These are phyloP conservation scores for Boleophthalmus pectinirostris DNA, from an alignment of 2,113 vertebrate species.

Conservation along the genomic window DNA sequence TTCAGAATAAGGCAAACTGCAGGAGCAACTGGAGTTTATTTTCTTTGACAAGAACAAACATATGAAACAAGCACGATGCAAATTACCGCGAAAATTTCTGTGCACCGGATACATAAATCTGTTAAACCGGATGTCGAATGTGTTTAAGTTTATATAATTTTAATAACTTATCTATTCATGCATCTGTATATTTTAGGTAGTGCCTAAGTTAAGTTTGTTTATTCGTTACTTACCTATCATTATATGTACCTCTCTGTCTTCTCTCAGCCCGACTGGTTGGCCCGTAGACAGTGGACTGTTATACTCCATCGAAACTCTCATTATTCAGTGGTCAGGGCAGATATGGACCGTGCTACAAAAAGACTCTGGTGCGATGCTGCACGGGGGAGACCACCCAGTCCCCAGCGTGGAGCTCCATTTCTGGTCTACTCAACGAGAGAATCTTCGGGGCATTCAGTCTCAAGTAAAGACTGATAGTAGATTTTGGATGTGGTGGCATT, in stretches of 20 bases:
- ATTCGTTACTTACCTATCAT: background rate
- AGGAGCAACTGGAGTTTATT: background rate
- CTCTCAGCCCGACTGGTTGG: slow-evolving; percentile 64
- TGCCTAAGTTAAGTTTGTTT: background rate
- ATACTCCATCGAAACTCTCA: slow-evolving; percentile 77
- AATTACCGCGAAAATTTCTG: background rate
- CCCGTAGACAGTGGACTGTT: slow-evolving; percentile 67
- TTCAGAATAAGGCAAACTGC: background rate
- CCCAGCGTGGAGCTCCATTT: slow-evolving; percentile 77
- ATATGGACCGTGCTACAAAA: slow-evolving; percentile 73
- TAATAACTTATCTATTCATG: background rate
- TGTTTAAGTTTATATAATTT: background rate
- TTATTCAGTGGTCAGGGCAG: slow-evolving; percentile 73
- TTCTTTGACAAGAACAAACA: too few relatives aligned
- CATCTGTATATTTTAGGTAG: background rate
- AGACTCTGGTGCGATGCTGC: slow-evolving; percentile 68
- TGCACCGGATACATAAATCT: background rate
- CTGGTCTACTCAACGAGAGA: slow-evolving; percentile 73
- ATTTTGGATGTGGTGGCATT: background rate
- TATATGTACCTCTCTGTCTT: slow-evolving; percentile 18
- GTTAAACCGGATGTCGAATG: background rate
- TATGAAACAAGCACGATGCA: background rate
- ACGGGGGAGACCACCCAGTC: slow-evolving; percentile 67
- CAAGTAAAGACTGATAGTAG: slow-evolving; percentile 58
- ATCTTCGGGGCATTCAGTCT: slow-evolving; percentile 76